phyloP scores from a whole-genome alignment of 2,113 vertebrate genomes.

The Climacteris rufus region DNA sequence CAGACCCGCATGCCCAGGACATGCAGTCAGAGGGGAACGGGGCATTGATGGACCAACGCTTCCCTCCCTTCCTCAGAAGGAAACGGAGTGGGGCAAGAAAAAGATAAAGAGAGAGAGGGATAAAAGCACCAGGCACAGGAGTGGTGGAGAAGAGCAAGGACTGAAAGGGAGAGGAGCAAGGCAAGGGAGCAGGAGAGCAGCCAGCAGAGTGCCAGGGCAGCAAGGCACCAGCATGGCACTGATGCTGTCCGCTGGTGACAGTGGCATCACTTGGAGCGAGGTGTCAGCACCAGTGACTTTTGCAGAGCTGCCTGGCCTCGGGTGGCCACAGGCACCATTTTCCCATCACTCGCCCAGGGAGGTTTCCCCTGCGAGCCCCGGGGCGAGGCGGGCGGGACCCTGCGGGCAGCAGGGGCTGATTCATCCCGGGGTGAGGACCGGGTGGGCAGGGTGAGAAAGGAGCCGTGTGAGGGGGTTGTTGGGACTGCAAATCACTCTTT shows the following conservation, averaged over 20 bases:
- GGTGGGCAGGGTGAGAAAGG: neutral
- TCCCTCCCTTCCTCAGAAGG: neutral
- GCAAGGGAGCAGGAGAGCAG: neutral
- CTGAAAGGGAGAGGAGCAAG: neutral
- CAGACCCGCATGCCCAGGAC: neutral
- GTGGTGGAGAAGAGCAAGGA: neutral
- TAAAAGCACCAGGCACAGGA: neutral
- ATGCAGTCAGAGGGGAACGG: neutral
- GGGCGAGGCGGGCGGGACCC: neutral
- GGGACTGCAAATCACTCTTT: neutral
- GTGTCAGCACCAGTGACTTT: fast-evolving
- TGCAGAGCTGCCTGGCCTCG: neutral
- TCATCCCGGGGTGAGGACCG: neutral
- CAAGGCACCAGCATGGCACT: fast-evolving
- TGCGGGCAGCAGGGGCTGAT: neutral
- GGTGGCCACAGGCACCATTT: neutral
- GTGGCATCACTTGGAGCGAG: fast-evolving
- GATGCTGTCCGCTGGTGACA: neutral
- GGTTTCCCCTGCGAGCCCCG: neutral
- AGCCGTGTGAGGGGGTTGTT: neutral
- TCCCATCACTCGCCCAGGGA: fast-evolving
- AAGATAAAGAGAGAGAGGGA: neutral
- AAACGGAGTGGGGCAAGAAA: neutral
- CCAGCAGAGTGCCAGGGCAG: neutral
- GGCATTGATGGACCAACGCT: neutral